Conservation (phyloP, 1,140 invertebrate genomes). For the Tetragonula clypearis region DNA sequence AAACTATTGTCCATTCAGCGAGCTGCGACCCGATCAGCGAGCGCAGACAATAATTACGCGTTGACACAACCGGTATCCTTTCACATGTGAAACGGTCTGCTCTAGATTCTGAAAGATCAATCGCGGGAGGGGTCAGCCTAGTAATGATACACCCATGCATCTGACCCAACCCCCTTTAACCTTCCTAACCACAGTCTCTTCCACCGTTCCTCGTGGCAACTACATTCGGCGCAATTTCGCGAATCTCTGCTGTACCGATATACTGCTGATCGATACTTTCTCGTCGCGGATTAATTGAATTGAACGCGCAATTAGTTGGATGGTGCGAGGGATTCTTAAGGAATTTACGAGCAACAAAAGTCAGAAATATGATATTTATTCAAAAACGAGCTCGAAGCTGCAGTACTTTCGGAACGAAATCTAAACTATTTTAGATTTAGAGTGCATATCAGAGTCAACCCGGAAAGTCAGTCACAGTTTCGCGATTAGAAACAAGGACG, state of each 20-base stretch:
- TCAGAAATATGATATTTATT: neutral
- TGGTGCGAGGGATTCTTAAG: no score
- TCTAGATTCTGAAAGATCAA: conserved; percentile 74
- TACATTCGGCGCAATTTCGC: conserved; percentile 49
- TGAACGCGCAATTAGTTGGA: neutral
- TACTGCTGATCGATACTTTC: conserved; percentile 14
- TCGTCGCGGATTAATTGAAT: neutral
- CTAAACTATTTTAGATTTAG: neutral
- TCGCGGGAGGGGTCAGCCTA: conserved; percentile 66
- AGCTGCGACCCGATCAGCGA: conserved; percentile 14
- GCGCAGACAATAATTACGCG: conserved; percentile 65
- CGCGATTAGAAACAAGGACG: conserved; percentile 1
- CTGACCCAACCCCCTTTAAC: conserved; percentile 58
- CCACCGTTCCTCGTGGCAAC: neutral
- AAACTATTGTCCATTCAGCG: conserved; percentile 64
- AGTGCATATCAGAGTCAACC: neutral
- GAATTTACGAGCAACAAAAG: no score
- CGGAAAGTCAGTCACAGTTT: neutral
- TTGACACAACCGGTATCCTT: conserved; percentile 69
- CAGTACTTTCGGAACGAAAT: neutral
- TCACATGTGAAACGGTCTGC: conserved; percentile 73
- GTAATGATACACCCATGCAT: conserved; percentile 72
- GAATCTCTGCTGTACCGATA: conserved; percentile 35
- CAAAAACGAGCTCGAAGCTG: neutral
- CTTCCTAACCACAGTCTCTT: conserved; percentile 24